Base-by-base conservation (phyloP, 2,888 invertebrate species). In the Mythimna albipuncta region DNA sequence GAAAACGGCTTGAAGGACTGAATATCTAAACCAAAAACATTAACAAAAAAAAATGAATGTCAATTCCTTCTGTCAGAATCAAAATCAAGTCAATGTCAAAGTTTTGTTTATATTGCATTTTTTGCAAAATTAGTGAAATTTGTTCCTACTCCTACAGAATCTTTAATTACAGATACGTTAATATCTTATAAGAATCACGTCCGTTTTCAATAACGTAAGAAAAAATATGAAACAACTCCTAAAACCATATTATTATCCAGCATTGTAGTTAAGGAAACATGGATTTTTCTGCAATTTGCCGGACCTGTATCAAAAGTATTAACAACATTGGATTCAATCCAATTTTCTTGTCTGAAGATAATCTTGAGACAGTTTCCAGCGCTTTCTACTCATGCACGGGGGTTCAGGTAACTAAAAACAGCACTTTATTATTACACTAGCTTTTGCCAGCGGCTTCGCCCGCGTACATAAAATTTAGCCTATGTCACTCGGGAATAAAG, bases 221-320 rank as follows among this genome's bases (percentile, higher is more conserved):
- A 38, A 19, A 61, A 38, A 19, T 7, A 19, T 55, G 11, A 13
- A 21, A 41, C 5, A 41, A 32, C 1, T 19, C 7, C 0, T 16
- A 6, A 11, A 6, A 9, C n/a, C 3, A 6, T 55, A 35, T 26
- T 26, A 26, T 26, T 26, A 26, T 0, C 0, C 10, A 0, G 6
- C 0, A 62, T 52, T 41, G 41, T 10, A 32, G 32, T 3, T 26
- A 32, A 81, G n/a, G 69, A 81, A 77, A 21, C 16, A 81, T 81
- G 81, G 68, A 81, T 61, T 81, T 81, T 59, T 52, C 77, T 2
- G 7, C 44, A 50, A 54, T 69, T 41, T 81, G 81, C 55, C 81
- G 81, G 19, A 81, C 81, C 47, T 81, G 81, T 32, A n/a, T 77
- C 9, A 70, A 61, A 0, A 57, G 26, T 1, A 26, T 0, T 13